These are phyloP conservation scores for Forbesichthys papilliferus DNA, from an alignment of 2,113 vertebrate species.

Conservation along the genomic window DNA sequence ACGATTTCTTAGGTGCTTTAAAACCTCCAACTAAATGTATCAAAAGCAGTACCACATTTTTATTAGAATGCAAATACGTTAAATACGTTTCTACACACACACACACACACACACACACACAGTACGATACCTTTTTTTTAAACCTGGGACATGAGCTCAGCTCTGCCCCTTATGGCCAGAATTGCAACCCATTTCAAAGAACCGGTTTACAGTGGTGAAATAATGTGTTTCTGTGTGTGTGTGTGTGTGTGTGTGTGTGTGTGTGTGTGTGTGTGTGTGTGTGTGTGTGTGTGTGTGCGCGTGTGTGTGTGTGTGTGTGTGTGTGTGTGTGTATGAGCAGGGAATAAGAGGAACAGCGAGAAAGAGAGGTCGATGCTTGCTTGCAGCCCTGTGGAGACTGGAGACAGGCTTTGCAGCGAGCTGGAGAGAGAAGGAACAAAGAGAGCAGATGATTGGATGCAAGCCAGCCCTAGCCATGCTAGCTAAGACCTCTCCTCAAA, in stretches of 20 bases:
- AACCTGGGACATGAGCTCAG: constrained; percentile 3
- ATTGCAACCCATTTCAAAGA: background rate
- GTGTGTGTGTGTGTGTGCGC: background rate
- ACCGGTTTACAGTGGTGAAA: background rate
- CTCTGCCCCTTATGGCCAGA: background rate
- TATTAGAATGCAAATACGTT: too few relatives aligned
- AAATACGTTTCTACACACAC: too few relatives aligned
- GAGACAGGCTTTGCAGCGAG: constrained; percentile 15
- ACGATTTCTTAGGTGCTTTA: too few relatives aligned
- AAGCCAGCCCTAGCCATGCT: constrained; percentile 14
- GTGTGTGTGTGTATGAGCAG: background rate
- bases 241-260: background rate
- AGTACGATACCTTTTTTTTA: too few relatives aligned
- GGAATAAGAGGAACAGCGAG: constrained; percentile 23
- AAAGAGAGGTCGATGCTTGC: background rate
- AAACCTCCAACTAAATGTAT: too few relatives aligned
- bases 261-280: background rate
- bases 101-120: too few relatives aligned
- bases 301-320: background rate
- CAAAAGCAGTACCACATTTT: too few relatives aligned
- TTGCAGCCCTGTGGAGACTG: constrained; percentile 1
- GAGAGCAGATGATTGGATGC: constrained; percentile 30
- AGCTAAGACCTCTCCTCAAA: constrained; percentile 11
- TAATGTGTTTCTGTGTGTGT: background rate
- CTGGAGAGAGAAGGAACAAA: constrained; percentile 16